These are phyloP conservation scores for Mormyrops attenuatus DNA, from an alignment of 2,797 vertebrate genomes.

Conservation along the genomic window DNA sequence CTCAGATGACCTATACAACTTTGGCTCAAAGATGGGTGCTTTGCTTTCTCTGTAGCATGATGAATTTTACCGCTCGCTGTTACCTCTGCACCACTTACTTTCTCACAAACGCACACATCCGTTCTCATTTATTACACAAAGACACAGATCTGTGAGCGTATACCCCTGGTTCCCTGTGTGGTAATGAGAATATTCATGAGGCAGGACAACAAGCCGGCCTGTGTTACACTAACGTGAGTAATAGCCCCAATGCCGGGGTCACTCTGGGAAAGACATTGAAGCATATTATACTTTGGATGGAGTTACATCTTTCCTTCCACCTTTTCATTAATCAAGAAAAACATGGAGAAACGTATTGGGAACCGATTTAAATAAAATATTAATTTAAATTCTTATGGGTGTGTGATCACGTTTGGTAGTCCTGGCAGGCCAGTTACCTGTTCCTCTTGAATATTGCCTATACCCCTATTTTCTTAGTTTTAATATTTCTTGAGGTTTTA, in stretches of 20 bases:
- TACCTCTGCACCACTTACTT: not conserved
- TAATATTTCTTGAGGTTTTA: not conserved
- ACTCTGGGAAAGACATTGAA: not conserved
- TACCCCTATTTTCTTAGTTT: not conserved
- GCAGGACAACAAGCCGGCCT: not conserved
- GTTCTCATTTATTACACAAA: not conserved
- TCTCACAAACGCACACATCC: not conserved
- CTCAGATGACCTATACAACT: not conserved
- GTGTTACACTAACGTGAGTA: not conserved
- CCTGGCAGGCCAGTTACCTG: not conserved
- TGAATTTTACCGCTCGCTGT: not conserved
- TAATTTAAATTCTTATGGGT: not conserved
- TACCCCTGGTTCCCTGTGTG: not conserved
- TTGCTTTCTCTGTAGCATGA: not conserved
- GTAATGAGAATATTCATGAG: conserved; percentile 28
- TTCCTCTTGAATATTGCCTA: not conserved
- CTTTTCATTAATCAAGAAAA: not conserved
- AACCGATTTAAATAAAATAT: not conserved
- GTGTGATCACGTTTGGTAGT: not conserved
- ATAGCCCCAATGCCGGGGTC: not conserved
- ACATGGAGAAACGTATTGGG: not conserved
- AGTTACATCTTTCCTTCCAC: not conserved
- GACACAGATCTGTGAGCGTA: not conserved
- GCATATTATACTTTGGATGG: not conserved
- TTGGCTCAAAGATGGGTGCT: not conserved